phyloP scores from a whole-genome alignment of 2,888 invertebrate species.

The Lutraria lutraria region DNA sequence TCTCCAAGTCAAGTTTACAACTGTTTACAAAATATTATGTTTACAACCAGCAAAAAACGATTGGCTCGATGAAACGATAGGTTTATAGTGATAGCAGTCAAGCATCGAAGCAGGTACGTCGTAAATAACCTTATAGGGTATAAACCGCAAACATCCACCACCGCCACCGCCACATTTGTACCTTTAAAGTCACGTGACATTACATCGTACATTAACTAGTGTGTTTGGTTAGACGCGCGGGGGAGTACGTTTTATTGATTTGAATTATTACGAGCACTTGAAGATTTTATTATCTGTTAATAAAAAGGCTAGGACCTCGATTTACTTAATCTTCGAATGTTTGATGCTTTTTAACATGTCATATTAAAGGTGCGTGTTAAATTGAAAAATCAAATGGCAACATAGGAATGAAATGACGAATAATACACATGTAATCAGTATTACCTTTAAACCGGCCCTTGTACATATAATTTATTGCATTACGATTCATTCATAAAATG shows the following conservation, averaged over 20 bases:
- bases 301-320: neutral
- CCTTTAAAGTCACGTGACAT: conserved; percentile 34
- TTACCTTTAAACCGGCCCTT: neutral
- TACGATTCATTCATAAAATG: neutral
- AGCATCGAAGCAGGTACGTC: neutral
- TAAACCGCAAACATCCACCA: conserved; percentile 50
- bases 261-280: neutral
- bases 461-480: neutral
- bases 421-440: neutral
- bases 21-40: conserved; percentile 37
- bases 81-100: neutral
- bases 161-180: conserved; percentile 51
- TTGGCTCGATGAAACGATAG: neutral
- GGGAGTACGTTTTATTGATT: conserved; percentile 31
- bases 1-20: conserved; percentile 17
- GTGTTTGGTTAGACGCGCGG: conserved; percentile 22
- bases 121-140: conserved; percentile 32
- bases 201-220: neutral
- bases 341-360: neutral
- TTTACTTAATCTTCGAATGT: neutral
- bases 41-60: neutral
- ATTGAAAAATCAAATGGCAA: neutral
- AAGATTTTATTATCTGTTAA: conserved; percentile 4
- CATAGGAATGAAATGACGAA: conserved; percentile 4
- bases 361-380: neutral